These are phyloP conservation scores for Aptenodytes forsteri DNA, from an alignment of 2,113 vertebrate species.

Conservation along the genomic window DNA sequence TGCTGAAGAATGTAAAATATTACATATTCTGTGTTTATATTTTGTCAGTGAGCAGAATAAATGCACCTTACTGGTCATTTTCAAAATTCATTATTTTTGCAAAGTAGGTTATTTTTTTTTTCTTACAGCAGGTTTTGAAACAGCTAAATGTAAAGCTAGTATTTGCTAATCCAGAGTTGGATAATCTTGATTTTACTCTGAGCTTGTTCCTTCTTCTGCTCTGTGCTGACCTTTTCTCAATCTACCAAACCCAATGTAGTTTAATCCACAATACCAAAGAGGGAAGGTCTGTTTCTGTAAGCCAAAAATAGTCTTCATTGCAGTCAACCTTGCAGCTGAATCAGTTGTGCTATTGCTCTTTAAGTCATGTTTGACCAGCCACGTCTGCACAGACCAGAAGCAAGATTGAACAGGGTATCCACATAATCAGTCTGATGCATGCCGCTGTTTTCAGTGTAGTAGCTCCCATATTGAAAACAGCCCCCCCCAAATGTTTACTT, in stretches of 20 bases:
- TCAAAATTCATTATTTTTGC: neutral
- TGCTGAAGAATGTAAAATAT: conserved; percentile 11
- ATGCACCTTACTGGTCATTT: neutral
- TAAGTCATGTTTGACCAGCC: neutral
- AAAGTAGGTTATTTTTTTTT: neutral
- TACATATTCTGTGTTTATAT: neutral
- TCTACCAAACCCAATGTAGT: neutral
- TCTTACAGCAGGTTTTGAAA: neutral
- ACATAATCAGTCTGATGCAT: neutral
- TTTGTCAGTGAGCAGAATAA: neutral
- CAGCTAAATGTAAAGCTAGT: neutral
- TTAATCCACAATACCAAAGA: neutral
- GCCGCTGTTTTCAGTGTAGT: neutral
- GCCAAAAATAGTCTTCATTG: neutral
- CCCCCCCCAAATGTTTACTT: neutral
- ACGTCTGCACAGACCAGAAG: neutral
- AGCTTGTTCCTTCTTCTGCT: neutral
- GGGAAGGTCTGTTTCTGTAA: conserved; percentile 12
- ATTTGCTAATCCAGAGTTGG: neutral
- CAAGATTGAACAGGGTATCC: neutral
- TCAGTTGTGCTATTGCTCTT: neutral
- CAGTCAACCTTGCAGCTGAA: neutral
- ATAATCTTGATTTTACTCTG: neutral
- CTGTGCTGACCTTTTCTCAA: neutral
- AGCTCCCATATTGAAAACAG: neutral